Evolutionary conservation across 2,888 invertebrate genomes (phyloP), one percentile per base, ranked within the genome.

Genomic region (Disparrhopalites patrizii): DNA sequence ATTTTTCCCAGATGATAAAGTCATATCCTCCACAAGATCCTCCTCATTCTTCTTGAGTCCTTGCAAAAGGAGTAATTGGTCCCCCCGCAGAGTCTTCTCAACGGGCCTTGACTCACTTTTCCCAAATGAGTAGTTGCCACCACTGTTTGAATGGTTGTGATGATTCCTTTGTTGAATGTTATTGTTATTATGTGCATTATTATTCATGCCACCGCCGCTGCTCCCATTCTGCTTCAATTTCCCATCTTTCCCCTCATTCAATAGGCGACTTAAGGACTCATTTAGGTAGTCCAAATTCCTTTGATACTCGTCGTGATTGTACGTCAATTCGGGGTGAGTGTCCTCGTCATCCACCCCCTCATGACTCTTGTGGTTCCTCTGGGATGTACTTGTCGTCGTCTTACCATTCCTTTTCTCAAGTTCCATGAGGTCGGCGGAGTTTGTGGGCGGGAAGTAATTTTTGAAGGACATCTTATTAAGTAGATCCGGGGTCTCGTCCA

Each of bases 401-500:
- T 47, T 30, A 15, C 20, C 30, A 30, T 30, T 20, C 38, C 23
- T 20, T 57, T 40, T 40, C 20, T 47, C 27, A 30, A 60, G 43
- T 30, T 60, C 60, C 40, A 43, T 18, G 40, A 30, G n/a, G 27
- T 40, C 27, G 10, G 30, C 23, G 27, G 64, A 57, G 10, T 38
- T 28, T 30, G 54, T n/a, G 15, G 66, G 51, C 10, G 60, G 54
- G 31, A 71, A 69, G 33, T 70, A 70, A 54, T 69, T 71, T 47
- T 64, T 66, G 60, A 71, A 73, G n/a, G 71, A 69, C 70, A 71
- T 73, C 66, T 73, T 71, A 64, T 70, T 70, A 13, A 73, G 58
- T 18, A 73, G 36, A 33, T 71, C 71, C 7, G 73, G 73, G 20
- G 72, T 70, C 63, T 72, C 72, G 50, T 73, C 69, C 33, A 72